Evolutionary conservation across 2,797 vertebrate genomes (phyloP), one percentile per base, ranked within the genome.

Genomic region (Siniperca undulata): DNA sequence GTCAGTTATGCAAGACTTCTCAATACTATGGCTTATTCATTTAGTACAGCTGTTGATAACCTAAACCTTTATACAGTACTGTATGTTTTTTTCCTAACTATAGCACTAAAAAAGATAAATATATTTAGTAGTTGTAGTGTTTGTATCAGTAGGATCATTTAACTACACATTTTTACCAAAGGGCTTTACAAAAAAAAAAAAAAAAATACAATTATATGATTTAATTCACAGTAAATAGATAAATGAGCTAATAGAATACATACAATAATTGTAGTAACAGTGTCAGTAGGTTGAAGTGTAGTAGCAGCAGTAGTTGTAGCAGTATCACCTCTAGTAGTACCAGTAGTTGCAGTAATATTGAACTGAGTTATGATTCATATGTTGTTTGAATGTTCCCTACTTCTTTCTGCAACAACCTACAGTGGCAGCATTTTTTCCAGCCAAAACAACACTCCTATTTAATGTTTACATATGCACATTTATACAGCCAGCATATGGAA

Each of bases 381-480:
- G n/a, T 64, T 70, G 17, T 40, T 59, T 44, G 20, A 59, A 50
- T 59, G 3, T 46, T 27, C 3, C 2, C 2, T n/a, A 4, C 22
- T 27, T 60, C 59, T 40, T 16, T 70, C 17, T 30, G 7, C 30
- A 59, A 20, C 36, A 13, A 30, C n/a, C 19, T 34, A 8, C 55
- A 59, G 5, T 5, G 22, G 16, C 7, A 61, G 20, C 36, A 16
- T 52, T 36, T 60, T 24, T 59, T 12, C 3, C 17, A 34, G 7
- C 11, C 10, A 13, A 50, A 60, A 3, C 12, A 38, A 11, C 36
- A 22, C 22, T 27, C 40, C 5, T 30, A 2, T 48, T 52, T 44
- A 48, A 62, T 56, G 42, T 69, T 76, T 42, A n/a, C 40, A 40
- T 62, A 58, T 60, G 36, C 34, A 30, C 27, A 9, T 58, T 65